Evolutionary conservation across 2,113 vertebrate genomes (phyloP).

Genomic region (Sus scrofa): DNA sequence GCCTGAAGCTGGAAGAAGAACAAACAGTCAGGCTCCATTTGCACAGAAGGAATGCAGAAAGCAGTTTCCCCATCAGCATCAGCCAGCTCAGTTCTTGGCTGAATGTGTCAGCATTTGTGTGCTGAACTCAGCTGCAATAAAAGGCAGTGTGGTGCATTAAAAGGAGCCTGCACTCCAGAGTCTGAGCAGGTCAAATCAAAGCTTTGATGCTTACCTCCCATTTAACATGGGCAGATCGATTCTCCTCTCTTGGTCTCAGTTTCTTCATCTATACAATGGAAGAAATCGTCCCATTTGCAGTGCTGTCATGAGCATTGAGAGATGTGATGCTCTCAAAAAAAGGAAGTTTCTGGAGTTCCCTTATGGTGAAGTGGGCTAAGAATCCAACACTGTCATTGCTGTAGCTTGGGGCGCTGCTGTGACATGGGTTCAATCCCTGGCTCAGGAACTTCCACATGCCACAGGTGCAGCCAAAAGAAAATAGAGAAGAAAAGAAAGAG

Average conservation of each 20-base stretch:
- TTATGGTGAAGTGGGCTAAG: too few relatives aligned
- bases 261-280: background rate
- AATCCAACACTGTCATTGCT: too few relatives aligned
- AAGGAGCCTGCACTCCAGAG: background rate
- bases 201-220: background rate
- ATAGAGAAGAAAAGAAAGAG: too few relatives aligned
- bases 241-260: background rate
- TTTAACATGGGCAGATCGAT: background rate
- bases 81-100: background rate
- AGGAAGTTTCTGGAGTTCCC: too few relatives aligned
- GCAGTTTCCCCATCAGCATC: background rate
- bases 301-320: background rate
- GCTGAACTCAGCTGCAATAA: rapidly evolving
- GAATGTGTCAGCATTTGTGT: too few relatives aligned
- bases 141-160: background rate
- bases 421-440: too few relatives aligned
- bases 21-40: background rate
- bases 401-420: too few relatives aligned
- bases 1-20: background rate
- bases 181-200: background rate
- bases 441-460: too few relatives aligned
- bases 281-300: background rate
- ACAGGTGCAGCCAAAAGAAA: too few relatives aligned
- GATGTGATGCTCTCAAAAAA: background rate
- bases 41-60: background rate